Percentiles rank a stretch among this genome's conserved stretches.
These are phyloP conservation scores for Kryphioiulus occultus DNA, from an alignment of 2,888 invertebrate genomes.

Conservation along the genomic window DNA sequence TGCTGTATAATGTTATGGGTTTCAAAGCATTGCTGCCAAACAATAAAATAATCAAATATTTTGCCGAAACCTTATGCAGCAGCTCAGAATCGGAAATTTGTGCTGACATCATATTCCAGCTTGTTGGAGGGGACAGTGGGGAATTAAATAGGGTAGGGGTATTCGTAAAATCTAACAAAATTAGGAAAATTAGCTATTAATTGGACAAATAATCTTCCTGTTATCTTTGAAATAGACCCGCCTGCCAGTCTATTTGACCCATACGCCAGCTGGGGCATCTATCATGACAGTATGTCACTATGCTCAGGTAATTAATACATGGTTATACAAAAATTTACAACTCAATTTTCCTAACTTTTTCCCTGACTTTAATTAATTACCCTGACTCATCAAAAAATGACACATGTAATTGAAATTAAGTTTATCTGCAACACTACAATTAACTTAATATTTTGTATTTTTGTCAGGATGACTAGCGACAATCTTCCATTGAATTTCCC, in stretches of 20 bases:
- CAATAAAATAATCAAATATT: background rate
- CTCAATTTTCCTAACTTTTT: too few species aligned
- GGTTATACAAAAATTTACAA: background rate
- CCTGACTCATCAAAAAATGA: too few species aligned
- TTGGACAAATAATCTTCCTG: background rate
- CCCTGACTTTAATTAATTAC: too few species aligned
- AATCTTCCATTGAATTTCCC: too few species aligned
- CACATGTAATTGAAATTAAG: too few species aligned
- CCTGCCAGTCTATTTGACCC: slow-evolving; percentile 43
- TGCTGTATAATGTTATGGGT: background rate
- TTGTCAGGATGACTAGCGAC: too few species aligned
- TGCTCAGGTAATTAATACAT: slow-evolving; percentile 27
- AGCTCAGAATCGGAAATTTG: background rate
- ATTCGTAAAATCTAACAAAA: background rate
- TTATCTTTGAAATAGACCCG: slow-evolving; percentile 42
- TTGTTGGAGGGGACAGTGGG: background rate
- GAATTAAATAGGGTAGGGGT: background rate
- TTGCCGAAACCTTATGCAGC: background rate
- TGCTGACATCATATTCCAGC: background rate
- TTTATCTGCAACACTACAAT: too few species aligned
- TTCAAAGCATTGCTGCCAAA: background rate
- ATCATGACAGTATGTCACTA: slow-evolving; percentile 20
- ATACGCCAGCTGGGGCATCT: slow-evolving; percentile 45
- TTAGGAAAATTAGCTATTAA: background rate
- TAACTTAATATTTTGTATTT: too few species aligned